A percentile compares a stretch with the other conserved stretches of the same genome.
phyloP scores from a whole-genome alignment of 2,888 invertebrate genomes.

The Cheilosia soror region DNA sequence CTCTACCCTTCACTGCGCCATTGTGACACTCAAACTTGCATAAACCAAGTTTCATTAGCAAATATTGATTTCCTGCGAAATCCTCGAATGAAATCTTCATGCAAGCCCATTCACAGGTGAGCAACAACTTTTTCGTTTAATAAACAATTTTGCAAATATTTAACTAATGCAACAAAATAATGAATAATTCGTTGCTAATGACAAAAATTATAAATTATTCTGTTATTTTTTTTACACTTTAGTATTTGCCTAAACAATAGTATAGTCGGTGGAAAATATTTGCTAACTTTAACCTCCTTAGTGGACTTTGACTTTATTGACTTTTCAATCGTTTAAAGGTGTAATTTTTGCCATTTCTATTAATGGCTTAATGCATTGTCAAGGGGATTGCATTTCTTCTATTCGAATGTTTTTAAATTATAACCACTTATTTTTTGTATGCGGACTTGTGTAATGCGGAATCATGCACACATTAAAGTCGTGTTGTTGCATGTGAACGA shows the following conservation, averaged over 20 bases:
- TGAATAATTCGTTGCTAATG: slow-evolving; percentile 9
- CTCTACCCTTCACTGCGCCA: too few relatives aligned
- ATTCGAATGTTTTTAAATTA: not conserved
- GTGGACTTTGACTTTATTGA: slow-evolving; percentile 19
- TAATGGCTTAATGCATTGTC: slow-evolving; percentile 21
- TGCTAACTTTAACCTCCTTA: not conserved
- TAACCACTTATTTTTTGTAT: not conserved
- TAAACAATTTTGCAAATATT: slow-evolving; percentile 23
- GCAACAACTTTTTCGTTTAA: not conserved
- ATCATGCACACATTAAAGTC: not conserved
- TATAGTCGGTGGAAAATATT: not conserved
- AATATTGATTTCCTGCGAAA: slow-evolving; percentile 20
- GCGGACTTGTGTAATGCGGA: not conserved
- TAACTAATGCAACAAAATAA: not conserved
- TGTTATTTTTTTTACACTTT: not conserved
- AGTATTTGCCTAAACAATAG: not conserved
- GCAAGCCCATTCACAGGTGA: not conserved
- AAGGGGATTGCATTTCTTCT: not conserved
- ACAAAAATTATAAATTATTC: slow-evolving; percentile 1
- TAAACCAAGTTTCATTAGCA: slow-evolving; percentile 15
- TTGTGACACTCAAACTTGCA: too few relatives aligned
- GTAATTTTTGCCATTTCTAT: slow-evolving; percentile 13
- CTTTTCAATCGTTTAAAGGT: slow-evolving; percentile 10
- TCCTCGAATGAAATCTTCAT: slow-evolving; percentile 8
- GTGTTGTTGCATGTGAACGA: not conserved